Conservation (phyloP, 2,797 vertebrate species). For the Monodelphis domestica region DNA sequence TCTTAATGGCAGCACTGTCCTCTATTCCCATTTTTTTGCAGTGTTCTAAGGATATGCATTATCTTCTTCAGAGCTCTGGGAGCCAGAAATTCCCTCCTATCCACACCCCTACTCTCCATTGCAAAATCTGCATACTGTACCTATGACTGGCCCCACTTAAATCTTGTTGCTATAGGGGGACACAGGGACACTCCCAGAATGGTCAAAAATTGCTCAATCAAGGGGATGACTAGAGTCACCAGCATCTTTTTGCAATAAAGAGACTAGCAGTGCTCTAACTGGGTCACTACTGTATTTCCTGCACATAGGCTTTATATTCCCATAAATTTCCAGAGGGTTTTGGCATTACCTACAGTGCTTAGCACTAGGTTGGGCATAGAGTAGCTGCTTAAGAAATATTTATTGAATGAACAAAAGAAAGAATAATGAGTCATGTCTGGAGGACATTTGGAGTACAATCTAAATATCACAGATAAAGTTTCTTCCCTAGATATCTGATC, state of each 20-base stretch:
- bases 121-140: no score
- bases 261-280: not conserved
- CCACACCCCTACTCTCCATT: not conserved
- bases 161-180: no score
- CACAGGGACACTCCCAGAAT: not conserved
- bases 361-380: not conserved
- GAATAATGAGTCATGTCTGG: not conserved
- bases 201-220: not conserved
- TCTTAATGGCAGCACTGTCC: no score
- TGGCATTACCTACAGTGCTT: not conserved
- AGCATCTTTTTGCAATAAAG: not conserved
- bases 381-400: not conserved
- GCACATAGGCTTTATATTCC: not conserved
- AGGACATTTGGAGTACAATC: not conserved
- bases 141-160: no score
- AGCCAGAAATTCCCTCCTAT: not conserved
- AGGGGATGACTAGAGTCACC: not conserved
- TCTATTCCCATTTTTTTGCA: no score
- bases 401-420: not conserved
- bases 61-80: not conserved
- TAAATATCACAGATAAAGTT: not conserved
- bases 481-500: not conserved
- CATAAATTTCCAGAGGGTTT: not conserved
- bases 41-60: no score
- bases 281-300: not conserved